phyloP scores from a whole-genome alignment of 2,888 invertebrate species.

The Drosophila affinis region DNA sequence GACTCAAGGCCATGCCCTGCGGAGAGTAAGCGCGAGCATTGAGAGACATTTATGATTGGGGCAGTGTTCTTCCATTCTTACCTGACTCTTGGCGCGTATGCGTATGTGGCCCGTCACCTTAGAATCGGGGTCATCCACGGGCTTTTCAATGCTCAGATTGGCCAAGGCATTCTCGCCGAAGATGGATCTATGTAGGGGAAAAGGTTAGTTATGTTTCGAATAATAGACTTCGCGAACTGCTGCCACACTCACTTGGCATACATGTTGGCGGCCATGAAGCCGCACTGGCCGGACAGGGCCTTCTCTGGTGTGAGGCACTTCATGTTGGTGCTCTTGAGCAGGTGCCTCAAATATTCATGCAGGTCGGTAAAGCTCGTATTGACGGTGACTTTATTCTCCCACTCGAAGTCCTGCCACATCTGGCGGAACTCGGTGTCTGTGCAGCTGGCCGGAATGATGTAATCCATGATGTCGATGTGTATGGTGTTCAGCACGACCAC shows the following conservation, averaged over 20 bases:
- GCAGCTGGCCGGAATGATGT: conserved; percentile 97
- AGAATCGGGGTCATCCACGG: conserved; percentile 92
- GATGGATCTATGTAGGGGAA: conserved; percentile 87
- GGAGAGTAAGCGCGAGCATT: conserved; percentile 50
- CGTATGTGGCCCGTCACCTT: conserved; percentile 98
- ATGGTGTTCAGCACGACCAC: conserved; percentile 99
- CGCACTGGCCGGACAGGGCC: conserved; percentile 98
- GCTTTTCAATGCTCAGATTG: conserved; percentile 98
- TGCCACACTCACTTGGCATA: conserved; percentile 88
- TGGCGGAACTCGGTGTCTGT: conserved; percentile 98
- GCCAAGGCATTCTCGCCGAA: conserved; percentile 99
- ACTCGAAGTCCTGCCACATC: conserved; percentile 99
- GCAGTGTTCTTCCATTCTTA: conserved; percentile 78
- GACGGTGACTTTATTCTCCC: conserved; percentile 99
- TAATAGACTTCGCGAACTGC: too few relatives aligned
- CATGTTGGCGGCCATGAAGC: conserved; percentile 99
- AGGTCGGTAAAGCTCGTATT: conserved; percentile 97
- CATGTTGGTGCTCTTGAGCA: conserved; percentile 98
- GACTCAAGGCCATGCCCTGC: conserved; percentile 98
- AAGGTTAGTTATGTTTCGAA: neutral
- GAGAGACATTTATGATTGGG: neutral
- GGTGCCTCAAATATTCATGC: conserved; percentile 95
- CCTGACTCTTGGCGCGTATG: conserved; percentile 99
- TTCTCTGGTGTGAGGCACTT: conserved; percentile 99
- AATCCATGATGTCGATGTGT: conserved; percentile 99